These are phyloP conservation scores for Xyrichtys novacula DNA, from an alignment of 2,797 vertebrate species.

Conservation along the genomic window DNA sequence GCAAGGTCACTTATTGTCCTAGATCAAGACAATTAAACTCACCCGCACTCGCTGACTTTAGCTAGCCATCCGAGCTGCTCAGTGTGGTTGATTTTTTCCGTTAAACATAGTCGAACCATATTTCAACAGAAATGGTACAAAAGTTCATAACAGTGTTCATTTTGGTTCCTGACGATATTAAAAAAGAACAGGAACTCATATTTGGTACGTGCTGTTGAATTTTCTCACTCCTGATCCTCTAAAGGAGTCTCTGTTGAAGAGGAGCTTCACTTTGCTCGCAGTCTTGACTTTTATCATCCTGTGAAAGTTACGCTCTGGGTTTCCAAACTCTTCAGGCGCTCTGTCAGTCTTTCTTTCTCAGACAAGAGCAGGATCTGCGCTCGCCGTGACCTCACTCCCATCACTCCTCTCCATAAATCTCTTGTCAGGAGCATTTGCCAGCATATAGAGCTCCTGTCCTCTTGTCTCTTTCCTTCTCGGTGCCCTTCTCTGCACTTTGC, in stretches of 20 bases:
- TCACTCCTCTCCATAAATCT: slow-evolving; percentile 46
- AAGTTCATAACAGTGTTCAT: no score
- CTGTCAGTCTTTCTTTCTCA: neutral
- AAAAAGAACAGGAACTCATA: no score
- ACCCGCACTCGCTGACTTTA: no score
- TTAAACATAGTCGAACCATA: no score
- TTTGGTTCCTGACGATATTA: no score
- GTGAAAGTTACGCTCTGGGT: slow-evolving; percentile 4
- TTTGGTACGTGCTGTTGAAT: no score
- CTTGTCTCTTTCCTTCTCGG: slow-evolving; percentile 39
- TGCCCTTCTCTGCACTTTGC: slow-evolving; percentile 21
- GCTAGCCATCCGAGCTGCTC: no score
- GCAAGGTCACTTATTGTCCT: no score
- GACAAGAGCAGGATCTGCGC: neutral
- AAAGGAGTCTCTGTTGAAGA: neutral
- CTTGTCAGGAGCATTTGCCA: slow-evolving; percentile 36
- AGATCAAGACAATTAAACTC: no score
- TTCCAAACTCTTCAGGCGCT: slow-evolving; percentile 4
- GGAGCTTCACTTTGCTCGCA: neutral
- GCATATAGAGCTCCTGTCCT: slow-evolving; percentile 1
- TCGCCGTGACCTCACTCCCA: slow-evolving; percentile 30
- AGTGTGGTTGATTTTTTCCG: no score
- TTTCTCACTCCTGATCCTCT: no score
- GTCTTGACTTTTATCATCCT: slow-evolving; percentile 15
- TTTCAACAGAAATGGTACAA: no score